Evolutionary conservation across 2,113 vertebrate species (phyloP).

Genomic region (Martes martes): DNA sequence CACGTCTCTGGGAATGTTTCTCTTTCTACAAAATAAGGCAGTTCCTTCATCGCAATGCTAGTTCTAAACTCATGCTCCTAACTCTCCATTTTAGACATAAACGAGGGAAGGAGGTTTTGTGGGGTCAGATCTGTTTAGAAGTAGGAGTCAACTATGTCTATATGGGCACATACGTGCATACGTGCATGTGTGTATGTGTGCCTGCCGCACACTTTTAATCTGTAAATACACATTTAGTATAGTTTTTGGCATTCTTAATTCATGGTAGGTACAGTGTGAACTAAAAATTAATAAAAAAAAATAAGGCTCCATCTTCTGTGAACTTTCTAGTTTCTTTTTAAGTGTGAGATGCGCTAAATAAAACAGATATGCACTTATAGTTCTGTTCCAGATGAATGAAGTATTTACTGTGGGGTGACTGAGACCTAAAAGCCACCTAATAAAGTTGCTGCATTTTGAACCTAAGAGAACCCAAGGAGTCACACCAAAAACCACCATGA

Average conservation of each 20-base stretch:
- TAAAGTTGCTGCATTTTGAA: conserved; percentile 7
- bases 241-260: conserved; percentile 1
- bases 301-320: not conserved
- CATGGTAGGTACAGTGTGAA: not conserved
- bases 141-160: not conserved
- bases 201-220: not conserved
- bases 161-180: not conserved
- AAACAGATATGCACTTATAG: not conserved
- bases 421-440: conserved; percentile 3
- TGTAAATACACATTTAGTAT: not conserved
- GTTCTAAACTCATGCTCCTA: not conserved
- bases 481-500: not conserved
- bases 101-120: not conserved
- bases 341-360: not conserved
- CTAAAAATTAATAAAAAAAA: not conserved
- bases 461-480: not conserved
- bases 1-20: not conserved
- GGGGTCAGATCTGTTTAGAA: not conserved
- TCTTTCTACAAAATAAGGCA: conserved; percentile 31
- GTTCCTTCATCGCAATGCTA: not conserved
- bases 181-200: not conserved
- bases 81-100: conserved; percentile 21
- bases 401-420: not conserved
- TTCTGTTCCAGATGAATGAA: not conserved
- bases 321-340: conserved; percentile 9